Evolutionary conservation across 1,140 invertebrate genomes (phyloP).

Genomic region (Plutomurus gul): DNA sequence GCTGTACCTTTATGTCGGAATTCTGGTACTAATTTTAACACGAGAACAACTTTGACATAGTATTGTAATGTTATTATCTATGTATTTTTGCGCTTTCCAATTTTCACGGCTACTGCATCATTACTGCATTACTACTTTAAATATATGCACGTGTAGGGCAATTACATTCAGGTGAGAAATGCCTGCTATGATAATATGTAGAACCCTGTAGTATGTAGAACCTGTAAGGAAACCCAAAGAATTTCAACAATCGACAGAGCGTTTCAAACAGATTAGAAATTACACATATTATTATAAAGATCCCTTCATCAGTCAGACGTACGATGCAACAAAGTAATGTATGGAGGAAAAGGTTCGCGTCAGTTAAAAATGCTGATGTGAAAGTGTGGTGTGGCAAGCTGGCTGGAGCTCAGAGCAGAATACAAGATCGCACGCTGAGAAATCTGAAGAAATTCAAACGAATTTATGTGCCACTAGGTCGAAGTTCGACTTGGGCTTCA

Average conservation of each 20-base stretch:
- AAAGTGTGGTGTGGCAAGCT: slow-evolving; percentile 1
- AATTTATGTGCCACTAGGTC: slow-evolving; percentile 27
- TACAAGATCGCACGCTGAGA: slow-evolving; percentile 27
- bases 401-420: slow-evolving; percentile 14
- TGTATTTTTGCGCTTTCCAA: no score
- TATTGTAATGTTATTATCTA: no score
- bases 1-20: no score
- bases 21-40: no score
- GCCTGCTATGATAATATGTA: no score
- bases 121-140: no score
- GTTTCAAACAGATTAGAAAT: slow-evolving; percentile 7
- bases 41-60: no score
- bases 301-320: not conserved
- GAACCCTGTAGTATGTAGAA: no score
- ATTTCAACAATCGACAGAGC: slow-evolving; percentile 4
- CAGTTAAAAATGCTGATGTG: not conserved
- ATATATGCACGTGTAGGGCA: not conserved
- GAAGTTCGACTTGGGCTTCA: slow-evolving; percentile 24
- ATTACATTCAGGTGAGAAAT: not conserved
- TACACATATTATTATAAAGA: no score
- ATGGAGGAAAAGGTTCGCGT: not conserved
- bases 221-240: not conserved
- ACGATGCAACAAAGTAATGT: not conserved
- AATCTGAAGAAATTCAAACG: slow-evolving; percentile 36
- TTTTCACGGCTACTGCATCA: no score